Conservation (phyloP, 92 coral and sea anemone genomes). For the Scolanthus callimorphus region DNA sequence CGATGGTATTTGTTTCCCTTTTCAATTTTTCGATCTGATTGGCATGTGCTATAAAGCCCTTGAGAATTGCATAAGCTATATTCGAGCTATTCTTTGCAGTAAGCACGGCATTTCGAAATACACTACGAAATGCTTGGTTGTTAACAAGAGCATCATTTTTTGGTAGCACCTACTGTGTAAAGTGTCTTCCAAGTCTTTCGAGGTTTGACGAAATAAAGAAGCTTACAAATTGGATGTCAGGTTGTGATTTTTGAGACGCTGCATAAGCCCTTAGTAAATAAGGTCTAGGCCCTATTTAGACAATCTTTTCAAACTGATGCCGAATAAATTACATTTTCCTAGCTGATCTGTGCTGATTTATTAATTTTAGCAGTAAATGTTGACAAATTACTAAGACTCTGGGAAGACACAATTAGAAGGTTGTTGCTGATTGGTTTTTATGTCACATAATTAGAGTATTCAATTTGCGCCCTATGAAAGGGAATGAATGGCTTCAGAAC, state of each 20-base stretch:
- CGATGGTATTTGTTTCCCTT: background rate
- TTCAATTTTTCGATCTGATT: background rate
- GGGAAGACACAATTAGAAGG: constrained; percentile 36
- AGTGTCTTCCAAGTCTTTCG: too few species aligned
- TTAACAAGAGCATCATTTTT: too few species aligned
- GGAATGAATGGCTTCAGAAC: constrained; percentile 24
- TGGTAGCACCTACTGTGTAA: too few species aligned
- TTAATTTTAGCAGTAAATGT: constrained; percentile 48
- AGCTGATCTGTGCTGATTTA: constrained; percentile 38
- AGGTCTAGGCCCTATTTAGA: constrained; percentile 74
- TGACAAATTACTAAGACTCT: constrained; percentile 62
- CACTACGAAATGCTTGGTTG: background rate
- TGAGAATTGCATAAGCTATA: background rate
- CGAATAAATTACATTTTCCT: constrained; percentile 49
- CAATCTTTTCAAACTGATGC: constrained; percentile 39
- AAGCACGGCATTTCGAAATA: background rate
- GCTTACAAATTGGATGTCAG: constrained; percentile 32
- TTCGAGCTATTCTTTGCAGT: background rate
- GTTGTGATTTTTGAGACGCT: constrained; percentile 17
- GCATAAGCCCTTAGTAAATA: constrained; percentile 51
- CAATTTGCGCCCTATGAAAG: background rate
- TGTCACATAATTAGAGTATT: constrained; percentile 1
- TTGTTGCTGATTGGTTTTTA: constrained; percentile 40
- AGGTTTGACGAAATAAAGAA: too few species aligned
- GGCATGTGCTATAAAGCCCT: background rate